Evolutionary conservation across 2,797 vertebrate species (phyloP), one percentile per base, ranked within the genome.

Genomic region (Megalops cyprinoides): DNA sequence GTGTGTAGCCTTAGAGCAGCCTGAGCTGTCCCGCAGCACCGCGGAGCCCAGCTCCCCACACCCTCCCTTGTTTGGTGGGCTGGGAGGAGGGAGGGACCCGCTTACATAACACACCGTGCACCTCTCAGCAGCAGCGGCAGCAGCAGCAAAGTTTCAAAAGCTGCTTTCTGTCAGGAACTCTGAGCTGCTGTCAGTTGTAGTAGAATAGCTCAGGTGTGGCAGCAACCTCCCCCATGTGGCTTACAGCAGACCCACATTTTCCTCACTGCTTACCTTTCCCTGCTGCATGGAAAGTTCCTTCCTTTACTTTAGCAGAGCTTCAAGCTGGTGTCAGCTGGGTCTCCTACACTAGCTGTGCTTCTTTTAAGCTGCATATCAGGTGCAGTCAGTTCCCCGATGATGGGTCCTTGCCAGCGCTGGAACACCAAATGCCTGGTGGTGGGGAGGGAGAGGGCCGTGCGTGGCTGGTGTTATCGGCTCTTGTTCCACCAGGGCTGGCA

Each of bases 21-120:
- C 37, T 23, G 3, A 71, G 20, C 20, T 20, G 37, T 39, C 37
- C 37, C 65, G 23, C 42, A 39, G 18, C 15, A 31, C 4, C 14
- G 37, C 31, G 14, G 10, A 14, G 28, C 37, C 37, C 8, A 6
- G 65, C 15, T 39, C 1, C 28, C 51, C 51, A 3, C 12, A 51
- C 51, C 18, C 51, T 37, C 34, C 65, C 18, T 69, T 65, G 10
- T 25, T 37, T 69, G 31, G 39, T 20, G 5, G 4, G 34, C 65
- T 39, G 60, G 14, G 28, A 62, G 31, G 44, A 76, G 7, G 20
- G 20, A 23, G 28, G 76, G 55, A 65, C 8, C 15, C 15, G 73
- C 83, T 86, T 85, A 85, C 65, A 75, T 83, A 86, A 85, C 25
- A 60, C 74, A 79, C 58, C 49, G 73, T 49, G 79, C 37, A 67